Evolutionary conservation across 2,797 vertebrate genomes (phyloP), one percentile per base, ranked within the genome.

Genomic region (Mastacembelus armatus): DNA sequence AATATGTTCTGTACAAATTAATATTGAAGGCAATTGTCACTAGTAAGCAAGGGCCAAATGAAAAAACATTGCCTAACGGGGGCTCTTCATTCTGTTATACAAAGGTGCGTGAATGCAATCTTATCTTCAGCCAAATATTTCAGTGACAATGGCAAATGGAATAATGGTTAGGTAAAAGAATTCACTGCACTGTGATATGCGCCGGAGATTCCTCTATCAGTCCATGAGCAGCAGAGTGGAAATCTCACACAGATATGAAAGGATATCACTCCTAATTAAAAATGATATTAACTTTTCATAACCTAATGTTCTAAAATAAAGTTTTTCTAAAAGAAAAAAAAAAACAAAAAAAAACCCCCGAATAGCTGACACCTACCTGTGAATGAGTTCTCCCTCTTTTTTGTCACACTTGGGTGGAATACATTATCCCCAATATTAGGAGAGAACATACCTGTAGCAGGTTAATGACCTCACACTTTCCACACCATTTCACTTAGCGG

Each of bases 401-500:
- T 83, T 77, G 89, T 91, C 89, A 89, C 90, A 91, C 89, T 71
- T 74, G 84, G 82, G 15, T 86, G 86, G 62, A 76, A 80, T 48
- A 87, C 85, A 86, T 90, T 86, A 90, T 89, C 85, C 86, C 83
- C 72, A 80, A 86, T 89, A 89, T 86, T 62, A 88, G 86, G 80
- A 85, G 79, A 69, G 85, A 90, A 81, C 85, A 71, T 82, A 91
- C 88, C 89, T 89, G 91, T 78, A 83, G 80, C 90, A 92, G 89
- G 89, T 92, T 90, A 92, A 92, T 90, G 92, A 91, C 92, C 89
- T 93, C 90, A 86, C 90, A 85, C 90, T 92, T 92, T 92, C 86
- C 91, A 90, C 89, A 87, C 86, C 90, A 91, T 93, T 92, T 91
- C 91, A 90, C 89, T 92, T 86, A 85, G 84, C 87, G 69, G 88